phyloP scores from a whole-genome alignment of 1,140 invertebrate genomes.

The Vollenhovia emeryi region DNA sequence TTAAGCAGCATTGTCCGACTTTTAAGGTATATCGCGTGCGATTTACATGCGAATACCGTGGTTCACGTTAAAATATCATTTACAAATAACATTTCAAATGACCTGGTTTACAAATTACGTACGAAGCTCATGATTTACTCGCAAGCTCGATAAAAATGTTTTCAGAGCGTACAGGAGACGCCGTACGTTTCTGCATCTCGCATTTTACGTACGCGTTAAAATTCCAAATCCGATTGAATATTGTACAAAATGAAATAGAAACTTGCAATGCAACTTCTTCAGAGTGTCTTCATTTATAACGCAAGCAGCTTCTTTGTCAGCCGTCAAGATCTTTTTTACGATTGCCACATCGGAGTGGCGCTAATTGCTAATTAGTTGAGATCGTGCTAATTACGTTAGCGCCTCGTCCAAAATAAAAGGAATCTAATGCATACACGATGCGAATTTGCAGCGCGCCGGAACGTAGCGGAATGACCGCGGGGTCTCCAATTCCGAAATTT shows the following conservation, averaged over 20 bases:
- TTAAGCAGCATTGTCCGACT: conserved; percentile 67
- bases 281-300: not conserved
- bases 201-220: not conserved
- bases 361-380: not conserved
- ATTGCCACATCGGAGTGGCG: not conserved
- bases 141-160: not conserved
- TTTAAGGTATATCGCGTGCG: conserved; percentile 65
- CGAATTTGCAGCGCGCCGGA: not conserved
- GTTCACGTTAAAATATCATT: conserved; percentile 65
- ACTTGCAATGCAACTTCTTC: not conserved
- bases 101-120: conserved; percentile 64
- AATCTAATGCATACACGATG: conserved; percentile 27
- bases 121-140: conserved; percentile 47
- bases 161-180: too few species aligned
- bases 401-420: not conserved
- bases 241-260: not conserved
- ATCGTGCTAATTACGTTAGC: not conserved
- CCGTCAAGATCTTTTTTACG: not conserved
- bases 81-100: conserved; percentile 61
- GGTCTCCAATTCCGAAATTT: conserved; percentile 39
- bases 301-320: not conserved
- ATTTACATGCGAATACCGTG: conserved; percentile 68
- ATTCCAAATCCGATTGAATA: not conserved
- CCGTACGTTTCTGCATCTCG: not conserved
- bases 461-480: not conserved